Percentiles rank a stretch among this genome's conserved stretches.
Conservation (phyloP, 1,140 invertebrate genomes). For the Globodera ellingtonae region DNA sequence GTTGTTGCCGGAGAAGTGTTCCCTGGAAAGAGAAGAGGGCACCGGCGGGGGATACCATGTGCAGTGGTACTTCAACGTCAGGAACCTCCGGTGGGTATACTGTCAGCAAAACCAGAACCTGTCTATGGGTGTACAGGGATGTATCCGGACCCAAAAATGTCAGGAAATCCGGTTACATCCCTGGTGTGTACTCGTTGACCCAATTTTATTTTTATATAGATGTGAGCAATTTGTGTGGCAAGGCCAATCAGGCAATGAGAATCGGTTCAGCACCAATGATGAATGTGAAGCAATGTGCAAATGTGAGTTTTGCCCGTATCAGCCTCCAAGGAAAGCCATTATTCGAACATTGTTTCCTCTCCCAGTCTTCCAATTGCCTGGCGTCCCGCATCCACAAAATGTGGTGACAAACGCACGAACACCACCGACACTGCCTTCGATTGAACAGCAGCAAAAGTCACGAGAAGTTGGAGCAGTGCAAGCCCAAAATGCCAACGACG, state of each 20-base stretch:
- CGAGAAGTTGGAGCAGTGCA: not conserved
- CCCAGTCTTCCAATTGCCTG: constrained; percentile 10
- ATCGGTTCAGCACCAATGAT: constrained; percentile 31
- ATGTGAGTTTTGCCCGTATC: constrained; percentile 19
- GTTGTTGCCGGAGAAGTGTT: constrained; percentile 22
- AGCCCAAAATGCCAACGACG: not conserved
- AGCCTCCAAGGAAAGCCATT: not conserved
- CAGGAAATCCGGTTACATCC: too few species aligned
- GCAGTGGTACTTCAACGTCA: constrained; percentile 35
- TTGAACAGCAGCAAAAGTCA: not conserved
- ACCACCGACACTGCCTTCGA: constrained; percentile 7
- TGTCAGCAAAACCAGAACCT: too few species aligned
- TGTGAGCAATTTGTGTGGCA: constrained; percentile 42
- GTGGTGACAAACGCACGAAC: constrained; percentile 4
- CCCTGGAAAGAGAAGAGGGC: constrained; percentile 31
- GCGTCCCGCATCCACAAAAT: not conserved
- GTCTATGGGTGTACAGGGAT: too few species aligned
- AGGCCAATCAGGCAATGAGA: constrained; percentile 41
- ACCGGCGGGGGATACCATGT: constrained; percentile 32
- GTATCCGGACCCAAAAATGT: too few species aligned
- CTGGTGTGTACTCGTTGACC: too few species aligned
- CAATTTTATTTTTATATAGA: constrained; percentile 1
- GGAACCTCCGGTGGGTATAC: constrained; percentile 8
- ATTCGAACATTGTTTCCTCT: not conserved
- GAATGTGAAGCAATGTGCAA: constrained; percentile 39